Conservation (phyloP, 92 coral and sea anemone species). For the Montipora capitata region DNA sequence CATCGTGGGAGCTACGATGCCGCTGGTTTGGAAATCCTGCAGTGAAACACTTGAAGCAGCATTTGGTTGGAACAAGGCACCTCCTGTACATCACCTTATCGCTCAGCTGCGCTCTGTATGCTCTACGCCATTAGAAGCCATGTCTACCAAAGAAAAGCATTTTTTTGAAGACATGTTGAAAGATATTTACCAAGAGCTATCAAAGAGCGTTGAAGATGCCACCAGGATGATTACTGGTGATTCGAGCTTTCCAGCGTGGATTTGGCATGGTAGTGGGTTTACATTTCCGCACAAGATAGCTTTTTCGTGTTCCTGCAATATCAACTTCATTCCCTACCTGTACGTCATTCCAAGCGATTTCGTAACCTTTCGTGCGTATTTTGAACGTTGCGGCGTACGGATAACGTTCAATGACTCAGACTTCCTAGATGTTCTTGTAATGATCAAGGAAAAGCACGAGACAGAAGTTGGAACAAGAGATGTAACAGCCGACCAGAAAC, state of each 20-base stretch:
- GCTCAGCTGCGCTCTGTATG: conserved; percentile 73
- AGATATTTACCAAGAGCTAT: conserved; percentile 72
- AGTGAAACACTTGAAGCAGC: conserved; percentile 17
- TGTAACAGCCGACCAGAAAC: conserved; percentile 63
- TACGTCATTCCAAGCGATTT: conserved; percentile 73
- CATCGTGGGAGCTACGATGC: conserved; percentile 81
- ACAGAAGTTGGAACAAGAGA: conserved; percentile 25
- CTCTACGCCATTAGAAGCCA: conserved; percentile 6
- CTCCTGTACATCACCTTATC: conserved; percentile 53
- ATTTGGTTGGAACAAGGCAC: conserved; percentile 78
- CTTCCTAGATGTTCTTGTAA: conserved; percentile 70
- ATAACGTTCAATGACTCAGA: conserved; percentile 60
- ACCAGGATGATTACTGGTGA: neutral
- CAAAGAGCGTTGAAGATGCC: conserved; percentile 10
- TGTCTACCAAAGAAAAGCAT: conserved; percentile 34
- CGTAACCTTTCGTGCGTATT: conserved; percentile 39
- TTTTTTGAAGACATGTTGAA: conserved; percentile 75
- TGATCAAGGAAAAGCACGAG: conserved; percentile 78
- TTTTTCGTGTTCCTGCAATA: conserved; percentile 45
- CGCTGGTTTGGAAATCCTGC: conserved; percentile 60
- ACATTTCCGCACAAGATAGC: conserved; percentile 74
- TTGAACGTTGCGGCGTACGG: conserved; percentile 76
- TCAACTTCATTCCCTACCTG: conserved; percentile 81
- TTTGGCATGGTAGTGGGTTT: conserved; percentile 92
- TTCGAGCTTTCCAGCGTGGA: conserved; percentile 75